Base-by-base conservation (phyloP, 2,797 vertebrate genomes). In the Muscicapa striata region DNA sequence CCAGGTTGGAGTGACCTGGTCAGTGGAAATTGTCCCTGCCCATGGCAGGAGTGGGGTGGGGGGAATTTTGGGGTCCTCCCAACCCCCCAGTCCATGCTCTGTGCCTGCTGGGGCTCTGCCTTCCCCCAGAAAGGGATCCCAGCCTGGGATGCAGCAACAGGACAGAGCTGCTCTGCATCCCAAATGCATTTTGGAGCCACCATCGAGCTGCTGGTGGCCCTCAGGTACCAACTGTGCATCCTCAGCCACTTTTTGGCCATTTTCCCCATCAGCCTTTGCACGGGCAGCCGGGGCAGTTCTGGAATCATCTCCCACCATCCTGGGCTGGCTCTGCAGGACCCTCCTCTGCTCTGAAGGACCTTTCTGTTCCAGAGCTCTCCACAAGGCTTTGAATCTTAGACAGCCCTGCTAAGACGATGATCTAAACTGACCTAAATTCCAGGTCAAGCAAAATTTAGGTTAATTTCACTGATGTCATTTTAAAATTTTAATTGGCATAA, bases 381-480 rank as follows among this genome's bases (percentile, higher is more conserved):
- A 1, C 5, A 0, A 48, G 52, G 57, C 21, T 93, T 64, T 75
- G 64, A 48, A 22, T 77, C 90, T 82, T n/a, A 61, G 78, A 54
- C 90, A 85, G 85, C 89, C 66, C 13, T 34, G 72, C 61, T 34
- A 80, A 91, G 84, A 49, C 2, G 73, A 93, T 95, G 95, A 96
- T 93, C 88, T 96, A 96, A 96, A 94, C 87, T 91, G 95, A 94
- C 95, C 95, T 73, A 88, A 88, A 95, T 93, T 94, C 91, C 85
- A 96, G 96, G 96, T 96, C 94, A 96, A 90, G 87, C 69, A 76
- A 93, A 95, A 96, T 96, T 93, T 88, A 82, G 63, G 83, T 63
- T 90, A 92, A 96, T 96, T 96, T 97, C 92, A 91, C 89, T 91
- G 95, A 95, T 94, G 94, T 96, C 26, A 96, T 94, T 84, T 94